A percentile compares a stretch with the other conserved stretches of the same genome.
Evolutionary conservation across 2,888 invertebrate species (phyloP).

Genomic region (Heteropelma amictum): DNA sequence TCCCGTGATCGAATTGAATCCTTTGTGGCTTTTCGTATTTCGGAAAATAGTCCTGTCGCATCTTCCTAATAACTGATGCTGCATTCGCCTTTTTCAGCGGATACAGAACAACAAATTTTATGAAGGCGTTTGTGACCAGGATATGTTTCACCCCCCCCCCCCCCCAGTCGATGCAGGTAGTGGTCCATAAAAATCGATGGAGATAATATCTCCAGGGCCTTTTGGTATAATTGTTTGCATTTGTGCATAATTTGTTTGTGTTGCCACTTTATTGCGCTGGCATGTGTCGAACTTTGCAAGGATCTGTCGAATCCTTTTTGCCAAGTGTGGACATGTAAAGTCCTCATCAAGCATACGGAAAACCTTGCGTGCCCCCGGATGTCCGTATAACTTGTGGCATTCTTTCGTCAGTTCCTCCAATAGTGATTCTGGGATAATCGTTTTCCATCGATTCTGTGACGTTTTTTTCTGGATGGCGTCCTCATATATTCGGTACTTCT

Average conservation of each 20-base stretch:
- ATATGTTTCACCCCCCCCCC: background rate
- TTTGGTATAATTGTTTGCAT: background rate
- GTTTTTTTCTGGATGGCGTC: background rate
- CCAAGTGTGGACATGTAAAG: no score
- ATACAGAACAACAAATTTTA: no score
- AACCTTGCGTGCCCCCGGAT: background rate
- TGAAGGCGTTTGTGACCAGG: background rate
- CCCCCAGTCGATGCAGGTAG: background rate
- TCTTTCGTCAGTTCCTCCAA: background rate
- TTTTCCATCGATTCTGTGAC: background rate
- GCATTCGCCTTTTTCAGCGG: no score
- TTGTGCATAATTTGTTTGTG: background rate
- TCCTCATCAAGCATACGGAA: background rate
- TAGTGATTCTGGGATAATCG: background rate
- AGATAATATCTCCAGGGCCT: background rate
- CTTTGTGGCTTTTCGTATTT: no score
- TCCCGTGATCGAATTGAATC: no score
- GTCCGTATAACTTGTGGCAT: background rate
- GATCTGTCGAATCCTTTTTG: background rate
- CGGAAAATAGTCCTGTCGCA: no score
- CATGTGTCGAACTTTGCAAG: background rate
- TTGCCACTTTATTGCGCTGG: background rate
- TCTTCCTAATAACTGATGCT: no score
- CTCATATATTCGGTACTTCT: background rate
- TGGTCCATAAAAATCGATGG: background rate